Conservation (phyloP, 2,888 invertebrate genomes). For the Coleophora flavipennella region DNA sequence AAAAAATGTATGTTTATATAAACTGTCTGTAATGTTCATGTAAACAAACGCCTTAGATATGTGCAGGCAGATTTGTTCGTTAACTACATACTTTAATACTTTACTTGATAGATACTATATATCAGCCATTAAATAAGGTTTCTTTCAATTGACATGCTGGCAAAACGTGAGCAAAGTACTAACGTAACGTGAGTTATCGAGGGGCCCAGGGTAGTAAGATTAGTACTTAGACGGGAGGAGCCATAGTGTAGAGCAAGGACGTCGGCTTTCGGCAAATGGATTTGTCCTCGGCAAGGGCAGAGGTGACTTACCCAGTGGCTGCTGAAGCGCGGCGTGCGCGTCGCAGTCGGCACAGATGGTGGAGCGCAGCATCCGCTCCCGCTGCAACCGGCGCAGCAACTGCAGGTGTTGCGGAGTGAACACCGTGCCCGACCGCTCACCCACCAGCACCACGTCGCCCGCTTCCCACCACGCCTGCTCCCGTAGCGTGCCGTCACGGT, state of each 20-base stretch:
- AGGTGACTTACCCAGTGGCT: conserved; percentile 62
- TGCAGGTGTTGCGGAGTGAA: conserved; percentile 78
- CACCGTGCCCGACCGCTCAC: conserved; percentile 71
- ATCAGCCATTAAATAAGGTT: no score
- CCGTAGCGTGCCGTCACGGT: conserved; percentile 68
- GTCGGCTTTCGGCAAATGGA: not conserved
- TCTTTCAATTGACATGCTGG: no score
- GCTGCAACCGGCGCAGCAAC: conserved; percentile 76
- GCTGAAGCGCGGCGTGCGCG: conserved; percentile 53
- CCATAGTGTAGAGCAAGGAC: not conserved
- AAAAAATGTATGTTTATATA: no score
- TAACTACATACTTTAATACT: no score
- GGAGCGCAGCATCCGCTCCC: conserved; percentile 73
- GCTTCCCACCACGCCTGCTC: conserved; percentile 74
- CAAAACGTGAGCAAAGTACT: no score
- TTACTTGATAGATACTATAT: no score
- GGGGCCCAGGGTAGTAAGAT: no score
- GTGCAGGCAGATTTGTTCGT: no score
- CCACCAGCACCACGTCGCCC: conserved; percentile 71
- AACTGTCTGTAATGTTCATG: no score
- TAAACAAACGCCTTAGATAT: no score
- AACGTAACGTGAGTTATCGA: no score
- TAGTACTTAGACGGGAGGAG: no score
- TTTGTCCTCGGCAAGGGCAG: conserved; percentile 42
- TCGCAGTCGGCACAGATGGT: conserved; percentile 67